Evolutionary conservation across 2,113 vertebrate genomes (phyloP).

Genomic region (Candoia aspera): DNA sequence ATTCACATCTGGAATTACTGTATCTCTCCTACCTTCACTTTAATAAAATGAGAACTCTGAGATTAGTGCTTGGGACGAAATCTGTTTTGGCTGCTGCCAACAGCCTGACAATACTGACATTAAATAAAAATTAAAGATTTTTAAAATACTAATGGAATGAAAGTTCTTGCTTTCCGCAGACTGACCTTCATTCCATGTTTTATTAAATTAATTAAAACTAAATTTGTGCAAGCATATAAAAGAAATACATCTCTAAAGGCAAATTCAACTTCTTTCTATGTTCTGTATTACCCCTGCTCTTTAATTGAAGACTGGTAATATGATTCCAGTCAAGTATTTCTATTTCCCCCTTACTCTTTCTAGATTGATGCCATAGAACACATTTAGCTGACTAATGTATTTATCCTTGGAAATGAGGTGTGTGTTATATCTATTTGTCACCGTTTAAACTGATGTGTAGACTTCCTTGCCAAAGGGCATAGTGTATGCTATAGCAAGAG

Average conservation of each 20-base stretch:
- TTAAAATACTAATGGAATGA: neutral
- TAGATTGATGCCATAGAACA: neutral
- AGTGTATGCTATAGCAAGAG: neutral
- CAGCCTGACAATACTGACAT: neutral
- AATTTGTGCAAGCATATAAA: neutral
- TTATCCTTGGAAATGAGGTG: neutral
- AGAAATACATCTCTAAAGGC: neutral
- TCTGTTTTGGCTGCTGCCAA: neutral
- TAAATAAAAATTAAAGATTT: neutral
- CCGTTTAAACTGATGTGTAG: neutral
- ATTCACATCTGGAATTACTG: too few species aligned
- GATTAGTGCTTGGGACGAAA: neutral
- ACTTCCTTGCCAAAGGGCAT: neutral
- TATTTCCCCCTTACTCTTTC: neutral
- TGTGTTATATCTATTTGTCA: slow-evolving; percentile 6
- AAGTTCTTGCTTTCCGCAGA: neutral
- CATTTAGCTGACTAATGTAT: neutral
- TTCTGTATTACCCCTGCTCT: neutral
- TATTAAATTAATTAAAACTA: neutral
- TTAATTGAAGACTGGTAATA: neutral
- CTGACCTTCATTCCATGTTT: neutral
- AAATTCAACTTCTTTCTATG: neutral
- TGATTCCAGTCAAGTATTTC: neutral
- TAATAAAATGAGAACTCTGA: too few species aligned
- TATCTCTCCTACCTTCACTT: too few species aligned